These are phyloP conservation scores for Donacobius atricapilla DNA, from an alignment of 2,113 vertebrate genomes.

Conservation along the genomic window DNA sequence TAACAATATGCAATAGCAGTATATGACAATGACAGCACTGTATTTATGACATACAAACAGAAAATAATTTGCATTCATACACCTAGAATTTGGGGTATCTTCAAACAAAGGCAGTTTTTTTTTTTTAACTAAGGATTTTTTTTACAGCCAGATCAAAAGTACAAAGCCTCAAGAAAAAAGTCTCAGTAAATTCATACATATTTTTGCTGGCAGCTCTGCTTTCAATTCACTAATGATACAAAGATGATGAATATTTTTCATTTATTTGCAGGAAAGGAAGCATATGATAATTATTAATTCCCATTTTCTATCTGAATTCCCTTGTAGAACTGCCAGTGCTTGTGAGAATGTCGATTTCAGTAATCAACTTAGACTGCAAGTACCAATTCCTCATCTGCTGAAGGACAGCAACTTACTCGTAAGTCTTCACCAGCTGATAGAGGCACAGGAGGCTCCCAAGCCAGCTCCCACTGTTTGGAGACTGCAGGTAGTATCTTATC, in stretches of 20 bases:
- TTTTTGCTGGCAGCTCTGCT: neutral
- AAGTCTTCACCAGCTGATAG: constrained; percentile 96
- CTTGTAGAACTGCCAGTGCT: neutral
- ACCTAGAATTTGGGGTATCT: neutral
- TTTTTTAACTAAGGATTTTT: neutral
- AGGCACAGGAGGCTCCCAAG: constrained; percentile 92
- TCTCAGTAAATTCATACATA: neutral
- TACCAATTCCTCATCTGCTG: neutral
- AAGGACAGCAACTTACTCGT: constrained; percentile 85
- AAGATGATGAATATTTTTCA: neutral
- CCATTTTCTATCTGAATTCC: neutral
- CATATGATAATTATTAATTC: neutral
- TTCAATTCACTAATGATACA: neutral
- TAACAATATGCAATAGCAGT: neutral
- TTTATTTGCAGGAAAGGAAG: neutral
- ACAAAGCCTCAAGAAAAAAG: neutral
- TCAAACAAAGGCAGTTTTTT: neutral
- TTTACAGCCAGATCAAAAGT: neutral
- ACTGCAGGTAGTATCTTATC: constrained; percentile 87
- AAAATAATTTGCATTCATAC: neutral
- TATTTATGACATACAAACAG: neutral
- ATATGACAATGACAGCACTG: neutral
- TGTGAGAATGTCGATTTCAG: neutral
- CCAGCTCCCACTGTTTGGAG: constrained; percentile 91
- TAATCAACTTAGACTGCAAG: neutral